Base-by-base conservation (phyloP, 2,797 vertebrate genomes). In the Threskiornis aethiopicus region DNA sequence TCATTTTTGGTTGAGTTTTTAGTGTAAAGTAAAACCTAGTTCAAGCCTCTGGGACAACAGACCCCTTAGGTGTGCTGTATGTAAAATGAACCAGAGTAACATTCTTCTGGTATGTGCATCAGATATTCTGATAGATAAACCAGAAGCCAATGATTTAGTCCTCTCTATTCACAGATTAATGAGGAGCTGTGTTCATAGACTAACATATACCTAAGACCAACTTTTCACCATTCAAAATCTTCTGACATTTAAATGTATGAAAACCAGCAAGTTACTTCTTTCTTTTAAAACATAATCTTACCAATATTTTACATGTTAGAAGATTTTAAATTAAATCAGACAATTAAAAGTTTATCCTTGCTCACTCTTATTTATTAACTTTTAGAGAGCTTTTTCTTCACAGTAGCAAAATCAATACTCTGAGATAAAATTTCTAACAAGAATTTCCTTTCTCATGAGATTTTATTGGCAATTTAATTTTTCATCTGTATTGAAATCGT, bases 381-480 rank as follows among this genome's bases (percentile, higher is more conserved):
- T 94, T 79, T 58, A 79, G 61, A 81, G 49, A 49, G 28, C 64
- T 87, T 93, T 94, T 95, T 91, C 64, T 72, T 93, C 90, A 77
- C 46, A 54, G 54, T 62, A 52, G 39, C 67, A 93, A 92, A 94
- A 97, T 95, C 95, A 92, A 96, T 96, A 91, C 21, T 55, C 61
- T 46, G 71, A 91, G 82, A 94, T 82, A 93, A 96, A 93, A 90
- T 46, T 92, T 85, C 84, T 89, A 95, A 89, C 33, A 92, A 85
- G 71, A 94, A 90, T 90, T 93, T 89, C 65, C 22, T 87, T 96
- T 91, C 84, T 86, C 28, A 78, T 91, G 75, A 86, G 89, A 91
- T 89, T 93, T 78, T 87, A 93, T 89, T 94, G 89, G 61, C 86
- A 78, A 62, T 94, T 93, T 94, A 71, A 90, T 96, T 93, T 92